Evolutionary conservation across 2,888 invertebrate species (phyloP).

Genomic region (Cephus pygmeus): DNA sequence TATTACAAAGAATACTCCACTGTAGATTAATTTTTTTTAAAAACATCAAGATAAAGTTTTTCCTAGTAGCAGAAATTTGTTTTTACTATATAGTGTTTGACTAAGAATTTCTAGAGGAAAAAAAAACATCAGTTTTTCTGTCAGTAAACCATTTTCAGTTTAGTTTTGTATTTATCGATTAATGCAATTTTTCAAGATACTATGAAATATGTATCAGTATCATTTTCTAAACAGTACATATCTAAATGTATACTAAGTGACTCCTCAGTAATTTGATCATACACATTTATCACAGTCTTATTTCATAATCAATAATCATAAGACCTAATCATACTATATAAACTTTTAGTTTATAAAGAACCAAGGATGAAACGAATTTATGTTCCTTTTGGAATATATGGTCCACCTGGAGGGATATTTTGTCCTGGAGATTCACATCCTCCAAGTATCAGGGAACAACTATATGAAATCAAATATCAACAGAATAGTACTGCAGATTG

Average conservation of each 20-base stretch:
- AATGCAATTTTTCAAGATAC: neutral
- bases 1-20: neutral
- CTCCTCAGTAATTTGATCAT: neutral
- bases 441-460: slow-evolving; percentile 17
- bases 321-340: neutral
- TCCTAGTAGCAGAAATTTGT: too few species aligned
- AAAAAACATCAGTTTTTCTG: neutral
- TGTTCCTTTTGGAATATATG: neutral
- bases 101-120: neutral
- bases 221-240: neutral
- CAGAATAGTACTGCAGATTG: slow-evolving; percentile 17
- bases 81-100: too few species aligned
- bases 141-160: too few species aligned
- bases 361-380: neutral
- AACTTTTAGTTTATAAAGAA: neutral
- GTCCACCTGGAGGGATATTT: slow-evolving; percentile 16
- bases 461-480: slow-evolving; percentile 21
- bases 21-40: too few species aligned
- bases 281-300: neutral
- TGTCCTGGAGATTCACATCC: slow-evolving; percentile 41
- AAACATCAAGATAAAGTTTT: too few species aligned
- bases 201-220: neutral
- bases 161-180: too few species aligned
- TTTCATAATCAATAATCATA: neutral
- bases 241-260: neutral